These are phyloP conservation scores for Mesochorus sp. DNA, from an alignment of 2,888 invertebrate species.

Conservation along the genomic window DNA sequence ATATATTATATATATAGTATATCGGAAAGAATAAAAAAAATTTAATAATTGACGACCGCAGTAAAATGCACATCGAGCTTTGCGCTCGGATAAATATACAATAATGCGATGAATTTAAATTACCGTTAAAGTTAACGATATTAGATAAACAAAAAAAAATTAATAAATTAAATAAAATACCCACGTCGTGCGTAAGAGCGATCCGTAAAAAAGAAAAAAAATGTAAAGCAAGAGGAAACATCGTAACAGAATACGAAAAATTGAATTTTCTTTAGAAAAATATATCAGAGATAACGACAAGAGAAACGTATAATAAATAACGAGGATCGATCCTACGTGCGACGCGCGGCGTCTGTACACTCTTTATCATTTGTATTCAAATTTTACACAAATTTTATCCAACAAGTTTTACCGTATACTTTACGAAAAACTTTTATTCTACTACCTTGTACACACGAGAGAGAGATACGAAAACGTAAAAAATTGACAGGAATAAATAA, in stretches of 20 bases:
- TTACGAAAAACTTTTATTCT: constrained; percentile 63
- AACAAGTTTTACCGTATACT: constrained; percentile 70
- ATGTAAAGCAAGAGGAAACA: background rate
- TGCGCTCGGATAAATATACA: constrained; percentile 65
- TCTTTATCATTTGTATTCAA: constrained; percentile 71
- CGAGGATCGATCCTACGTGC: constrained; percentile 67
- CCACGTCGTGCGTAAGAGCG: constrained; percentile 59
- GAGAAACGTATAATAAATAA: constrained; percentile 4
- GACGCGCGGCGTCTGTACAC: constrained; percentile 63
- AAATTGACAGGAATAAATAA: too few species aligned
- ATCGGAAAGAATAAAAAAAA: constrained; percentile 32
- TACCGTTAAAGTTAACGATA: constrained; percentile 54
- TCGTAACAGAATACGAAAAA: too few species aligned
- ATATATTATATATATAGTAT: constrained; percentile 46
- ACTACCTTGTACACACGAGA: constrained; percentile 58
- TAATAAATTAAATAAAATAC: constrained; percentile 58
- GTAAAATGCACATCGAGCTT: constrained; percentile 61
- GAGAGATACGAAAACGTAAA: constrained; percentile 1
- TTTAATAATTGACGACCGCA: constrained; percentile 48
- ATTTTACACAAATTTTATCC: constrained; percentile 73
- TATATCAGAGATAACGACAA: background rate
- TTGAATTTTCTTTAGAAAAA: too few species aligned
- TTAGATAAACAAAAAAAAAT: background rate
- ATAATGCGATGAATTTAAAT: constrained; percentile 71
- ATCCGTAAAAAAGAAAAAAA: constrained; percentile 30